Percentiles rank a stretch among this genome's conserved stretches.
Evolutionary conservation across 2,888 invertebrate species (phyloP).

Genomic region (Morpho deidamia): DNA sequence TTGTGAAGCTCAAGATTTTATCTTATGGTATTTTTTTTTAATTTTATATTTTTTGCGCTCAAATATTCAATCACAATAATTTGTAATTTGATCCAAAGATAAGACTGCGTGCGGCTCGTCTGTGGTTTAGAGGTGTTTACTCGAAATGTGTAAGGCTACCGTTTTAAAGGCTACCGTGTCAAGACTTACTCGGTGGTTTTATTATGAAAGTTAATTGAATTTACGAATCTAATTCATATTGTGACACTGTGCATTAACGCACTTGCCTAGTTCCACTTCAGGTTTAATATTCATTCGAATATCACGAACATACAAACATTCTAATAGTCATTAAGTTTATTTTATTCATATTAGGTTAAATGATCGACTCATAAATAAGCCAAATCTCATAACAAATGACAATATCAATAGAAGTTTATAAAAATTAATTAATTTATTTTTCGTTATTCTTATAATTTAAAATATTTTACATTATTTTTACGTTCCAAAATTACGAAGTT

Average conservation of each 20-base stretch:
- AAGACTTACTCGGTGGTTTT: conserved; percentile 2
- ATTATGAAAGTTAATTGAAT: background rate
- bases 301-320: conserved; percentile 30
- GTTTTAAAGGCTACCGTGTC: background rate
- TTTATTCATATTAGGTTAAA: conserved; percentile 36
- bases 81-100: conserved; percentile 31
- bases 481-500: background rate
- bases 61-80: conserved; percentile 15
- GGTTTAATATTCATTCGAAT: conserved; percentile 31
- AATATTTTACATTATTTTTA: background rate
- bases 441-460: background rate
- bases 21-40: conserved; percentile 3
- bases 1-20: conserved; percentile 23
- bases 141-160: conserved; percentile 6
- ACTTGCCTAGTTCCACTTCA: conserved; percentile 34
- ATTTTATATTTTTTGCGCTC: conserved; percentile 18
- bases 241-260: conserved; percentile 31
- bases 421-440: conserved; percentile 12
- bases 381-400: conserved; percentile 38
- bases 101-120: conserved; percentile 45
- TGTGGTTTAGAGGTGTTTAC: conserved; percentile 29
- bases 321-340: conserved; percentile 43
- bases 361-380: conserved; percentile 32
- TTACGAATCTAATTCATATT: conserved; percentile 10
- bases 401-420: conserved; percentile 32